Base-by-base conservation (phyloP, 1,140 invertebrate genomes). In the Arctopsyche grandis region DNA sequence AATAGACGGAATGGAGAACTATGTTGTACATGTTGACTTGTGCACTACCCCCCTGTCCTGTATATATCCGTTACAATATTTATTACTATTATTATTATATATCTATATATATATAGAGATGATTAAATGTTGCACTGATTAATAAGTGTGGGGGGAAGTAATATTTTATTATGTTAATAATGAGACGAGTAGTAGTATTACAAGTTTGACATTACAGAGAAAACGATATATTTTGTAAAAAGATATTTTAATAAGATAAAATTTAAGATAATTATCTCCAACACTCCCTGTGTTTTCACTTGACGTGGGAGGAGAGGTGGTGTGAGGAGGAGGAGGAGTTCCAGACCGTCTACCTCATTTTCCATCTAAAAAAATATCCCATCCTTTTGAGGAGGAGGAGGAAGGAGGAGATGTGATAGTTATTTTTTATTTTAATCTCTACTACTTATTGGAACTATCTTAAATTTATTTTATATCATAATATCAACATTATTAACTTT, bases 191-290 rank as follows among this genome's bases (percentile, higher is more conserved):
- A 87, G 83, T 86, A 87, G 87, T 86, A 85, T 86, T 87, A 21
- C 56, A 19, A 60, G 56, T n/a, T 60, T 60, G 86, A 86, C 86
- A 87, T 87, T 88, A 87, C 87, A 88, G 87, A 88, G 86, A 88
- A 88, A 88, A 88, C 86, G 87, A 88, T 89, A 88, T 88, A 88
- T 89, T 89, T 89, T 89, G 88, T 89, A 89, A 86, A 88, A 87
- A 88, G 86, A 86, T 88, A 88, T 89, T 88, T 88, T 88, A 86
- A 86, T 87, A 88, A 89, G 86, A 88, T 88, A 88, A 89, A 89
- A 87, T 88, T 86, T 86, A 86, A 75, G 58, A 79, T 78, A 83
- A 81, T 82, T 82, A 77, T 81, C 78, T 81, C 82, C 78, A 71
- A 83, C 79, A 79, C 78, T 78, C 78, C 63, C 19, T 66, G 78